A percentile compares a stretch with the other conserved stretches of the same genome.
These are phyloP conservation scores for Torymus auratus DNA, from an alignment of 2,888 invertebrate genomes.

Conservation along the genomic window DNA sequence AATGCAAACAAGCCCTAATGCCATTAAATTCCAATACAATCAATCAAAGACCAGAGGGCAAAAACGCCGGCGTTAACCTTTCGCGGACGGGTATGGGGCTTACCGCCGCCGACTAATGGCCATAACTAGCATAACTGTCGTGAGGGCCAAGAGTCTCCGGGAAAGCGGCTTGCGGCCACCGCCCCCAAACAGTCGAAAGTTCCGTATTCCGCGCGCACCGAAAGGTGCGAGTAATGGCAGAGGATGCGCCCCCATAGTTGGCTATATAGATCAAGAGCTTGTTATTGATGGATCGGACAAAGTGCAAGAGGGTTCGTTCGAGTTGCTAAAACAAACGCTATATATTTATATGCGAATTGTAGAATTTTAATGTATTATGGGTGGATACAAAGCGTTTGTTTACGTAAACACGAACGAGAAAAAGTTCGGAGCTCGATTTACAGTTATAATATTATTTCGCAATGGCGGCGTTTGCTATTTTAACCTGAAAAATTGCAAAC, in stretches of 20 bases:
- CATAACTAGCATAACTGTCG: slow-evolving; percentile 41
- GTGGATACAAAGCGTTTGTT: too few relatives aligned
- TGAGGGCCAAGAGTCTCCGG: background rate
- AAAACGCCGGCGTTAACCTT: slow-evolving; percentile 27
- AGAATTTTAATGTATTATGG: too few relatives aligned
- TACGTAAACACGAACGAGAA: too few relatives aligned
- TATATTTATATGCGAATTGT: too few relatives aligned
- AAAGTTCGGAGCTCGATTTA: too few relatives aligned
- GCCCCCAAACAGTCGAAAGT: slow-evolving; percentile 30
- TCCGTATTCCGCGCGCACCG: background rate
- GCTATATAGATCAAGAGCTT: background rate
- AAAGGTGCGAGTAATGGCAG: slow-evolving; percentile 43
- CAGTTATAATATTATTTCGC: too few relatives aligned
- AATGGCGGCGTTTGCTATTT: too few relatives aligned
- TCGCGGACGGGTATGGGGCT: background rate
- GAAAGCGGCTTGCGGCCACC: slow-evolving; percentile 37
- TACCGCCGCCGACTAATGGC: slow-evolving; percentile 34
- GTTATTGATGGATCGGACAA: slow-evolving; percentile 25
- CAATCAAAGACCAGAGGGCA: slow-evolving; percentile 11
- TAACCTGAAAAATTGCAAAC: too few relatives aligned
- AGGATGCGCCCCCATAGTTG: slow-evolving; percentile 9
- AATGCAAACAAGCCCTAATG: slow-evolving; percentile 19
- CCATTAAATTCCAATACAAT: slow-evolving; percentile 26
- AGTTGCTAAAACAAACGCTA: background rate
- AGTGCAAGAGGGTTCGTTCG: slow-evolving; percentile 2